Evolutionary conservation across 2,888 invertebrate species (phyloP).

Genomic region (Agrypnus murinus): DNA sequence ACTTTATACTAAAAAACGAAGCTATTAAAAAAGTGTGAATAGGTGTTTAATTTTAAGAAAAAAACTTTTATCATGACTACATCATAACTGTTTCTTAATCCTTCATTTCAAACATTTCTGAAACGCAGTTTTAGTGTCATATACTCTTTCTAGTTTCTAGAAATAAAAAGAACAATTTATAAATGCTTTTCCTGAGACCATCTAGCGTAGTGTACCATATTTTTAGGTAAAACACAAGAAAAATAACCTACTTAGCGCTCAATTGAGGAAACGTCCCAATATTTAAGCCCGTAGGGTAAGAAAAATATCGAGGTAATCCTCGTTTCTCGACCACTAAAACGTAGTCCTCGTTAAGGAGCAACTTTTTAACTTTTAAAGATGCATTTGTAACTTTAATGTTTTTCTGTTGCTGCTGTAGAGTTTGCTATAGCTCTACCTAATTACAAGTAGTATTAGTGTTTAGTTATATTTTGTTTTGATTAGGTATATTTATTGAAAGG

Average conservation of each 20-base stretch:
- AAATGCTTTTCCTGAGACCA: too few relatives aligned
- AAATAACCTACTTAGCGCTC: constrained; percentile 27
- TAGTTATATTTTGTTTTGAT: too few relatives aligned
- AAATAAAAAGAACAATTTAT: too few relatives aligned
- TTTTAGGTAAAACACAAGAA: constrained; percentile 14
- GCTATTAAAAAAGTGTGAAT: too few relatives aligned
- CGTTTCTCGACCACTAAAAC: constrained; percentile 26
- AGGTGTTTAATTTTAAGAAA: too few relatives aligned
- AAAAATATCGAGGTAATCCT: constrained; percentile 43
- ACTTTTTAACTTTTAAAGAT: constrained; percentile 54
- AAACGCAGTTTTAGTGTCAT: too few relatives aligned
- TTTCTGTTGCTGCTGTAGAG: background rate
- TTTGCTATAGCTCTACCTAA: background rate
- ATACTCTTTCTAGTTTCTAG: too few relatives aligned
- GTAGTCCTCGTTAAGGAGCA: constrained; percentile 50
- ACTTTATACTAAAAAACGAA: too few relatives aligned
- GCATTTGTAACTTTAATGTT: background rate
- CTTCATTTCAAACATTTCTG: too few relatives aligned
- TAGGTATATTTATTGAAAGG: too few relatives aligned
- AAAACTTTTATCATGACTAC: too few relatives aligned
- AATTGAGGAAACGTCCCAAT: constrained; percentile 26
- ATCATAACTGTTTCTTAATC: too few relatives aligned
- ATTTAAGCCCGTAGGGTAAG: constrained; percentile 38
- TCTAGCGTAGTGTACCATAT: background rate
- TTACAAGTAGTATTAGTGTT: background rate